These are phyloP conservation scores for Coecobrya sp. DNA, from an alignment of 2,888 invertebrate genomes.

Conservation along the genomic window DNA sequence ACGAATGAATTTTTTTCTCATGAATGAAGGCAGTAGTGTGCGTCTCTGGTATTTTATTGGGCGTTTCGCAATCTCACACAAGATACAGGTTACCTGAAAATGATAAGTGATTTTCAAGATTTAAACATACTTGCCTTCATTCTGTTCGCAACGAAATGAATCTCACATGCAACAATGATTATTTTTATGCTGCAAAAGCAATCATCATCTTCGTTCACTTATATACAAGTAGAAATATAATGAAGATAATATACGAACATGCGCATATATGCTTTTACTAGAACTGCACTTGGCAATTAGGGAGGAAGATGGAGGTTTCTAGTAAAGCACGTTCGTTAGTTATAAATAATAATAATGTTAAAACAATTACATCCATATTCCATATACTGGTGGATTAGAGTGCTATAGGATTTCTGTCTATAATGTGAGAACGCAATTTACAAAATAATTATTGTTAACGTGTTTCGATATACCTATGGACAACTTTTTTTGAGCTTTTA, in stretches of 20 bases:
- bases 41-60: conserved; percentile 26
- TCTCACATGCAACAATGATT: conserved; percentile 62
- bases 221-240: conserved; percentile 7
- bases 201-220: conserved; percentile 29
- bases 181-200: conserved; percentile 23
- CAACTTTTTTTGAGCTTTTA: conserved; percentile 17
- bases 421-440: background rate
- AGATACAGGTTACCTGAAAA: conserved; percentile 18
- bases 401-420: background rate
- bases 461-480: conserved; percentile 17
- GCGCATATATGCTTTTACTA: conserved; percentile 14
- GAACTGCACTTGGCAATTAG: conserved; percentile 4
- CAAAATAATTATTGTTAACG: background rate
- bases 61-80: conserved; percentile 60
- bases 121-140: conserved; percentile 40
- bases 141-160: conserved; percentile 18
- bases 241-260: conserved; percentile 14
- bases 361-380: background rate
- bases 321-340: conserved; percentile 20
- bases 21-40: conserved; percentile 48
- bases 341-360: background rate
- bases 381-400: background rate
- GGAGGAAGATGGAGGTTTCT: conserved; percentile 5
- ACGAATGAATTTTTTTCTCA: conserved; percentile 63
- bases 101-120: conserved; percentile 55